Conservation (phyloP, 1,140 invertebrate genomes). For the Sweltsa coloradensis region DNA sequence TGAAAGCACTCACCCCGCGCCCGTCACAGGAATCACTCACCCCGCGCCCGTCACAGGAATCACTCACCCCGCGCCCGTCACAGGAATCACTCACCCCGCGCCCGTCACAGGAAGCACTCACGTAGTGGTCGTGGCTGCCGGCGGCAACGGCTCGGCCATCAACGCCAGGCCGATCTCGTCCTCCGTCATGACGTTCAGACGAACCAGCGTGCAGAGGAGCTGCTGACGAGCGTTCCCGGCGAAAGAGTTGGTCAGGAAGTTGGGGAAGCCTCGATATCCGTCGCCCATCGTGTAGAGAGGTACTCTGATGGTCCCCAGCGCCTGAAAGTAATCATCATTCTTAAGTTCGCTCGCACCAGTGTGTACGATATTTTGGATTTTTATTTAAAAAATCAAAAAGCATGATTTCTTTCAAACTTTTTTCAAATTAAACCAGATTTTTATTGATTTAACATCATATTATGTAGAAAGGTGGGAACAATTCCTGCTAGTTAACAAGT, state of each 20-base stretch:
- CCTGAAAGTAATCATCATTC: constrained; percentile 23
- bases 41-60: too few relatives aligned
- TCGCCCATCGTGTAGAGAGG: constrained; percentile 40
- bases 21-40: too few relatives aligned
- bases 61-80: too few relatives aligned
- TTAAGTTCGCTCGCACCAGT: not conserved
- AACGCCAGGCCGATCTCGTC: constrained; percentile 20
- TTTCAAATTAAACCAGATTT: constrained; percentile 10
- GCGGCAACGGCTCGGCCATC: constrained; percentile 4
- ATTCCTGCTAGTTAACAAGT: too few relatives aligned
- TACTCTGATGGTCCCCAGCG: constrained; percentile 34
- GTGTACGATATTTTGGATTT: not conserved
- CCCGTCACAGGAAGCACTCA: too few relatives aligned
- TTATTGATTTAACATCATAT: constrained; percentile 12
- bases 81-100: too few relatives aligned
- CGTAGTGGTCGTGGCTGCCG: too few relatives aligned
- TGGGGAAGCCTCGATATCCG: constrained; percentile 35
- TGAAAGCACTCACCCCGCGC: too few relatives aligned
- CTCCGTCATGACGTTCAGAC: constrained; percentile 18
- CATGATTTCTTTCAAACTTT: constrained; percentile 5
- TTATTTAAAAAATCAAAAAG: constrained; percentile 8
- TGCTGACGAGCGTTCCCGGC: constrained; percentile 34
- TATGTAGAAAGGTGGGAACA: too few relatives aligned
- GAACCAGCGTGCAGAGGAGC: constrained; percentile 24
- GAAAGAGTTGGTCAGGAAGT: constrained; percentile 38